phyloP scores from a whole-genome alignment of 2,113 vertebrate genomes.

The Pluvianellus socialis region DNA sequence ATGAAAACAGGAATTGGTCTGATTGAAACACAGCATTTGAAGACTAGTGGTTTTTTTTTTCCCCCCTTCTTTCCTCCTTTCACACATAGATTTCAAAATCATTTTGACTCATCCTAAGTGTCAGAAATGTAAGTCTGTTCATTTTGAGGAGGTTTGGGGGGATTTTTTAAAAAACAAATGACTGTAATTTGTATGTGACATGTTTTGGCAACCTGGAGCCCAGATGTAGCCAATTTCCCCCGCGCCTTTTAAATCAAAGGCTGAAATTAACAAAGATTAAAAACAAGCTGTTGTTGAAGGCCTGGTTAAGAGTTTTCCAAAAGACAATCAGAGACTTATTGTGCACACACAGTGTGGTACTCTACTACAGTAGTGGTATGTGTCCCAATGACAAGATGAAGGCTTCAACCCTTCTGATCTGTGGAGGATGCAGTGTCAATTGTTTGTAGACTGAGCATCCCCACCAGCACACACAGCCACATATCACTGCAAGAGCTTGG shows the following conservation, averaged over 20 bases:
- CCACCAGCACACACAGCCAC: not conserved
- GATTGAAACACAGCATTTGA: not conserved
- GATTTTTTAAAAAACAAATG: not conserved
- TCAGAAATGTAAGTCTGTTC: not conserved
- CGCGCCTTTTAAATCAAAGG: not conserved
- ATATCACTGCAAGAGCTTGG: not conserved
- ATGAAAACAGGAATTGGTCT: not conserved
- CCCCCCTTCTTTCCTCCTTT: not conserved
- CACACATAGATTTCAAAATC: not conserved
- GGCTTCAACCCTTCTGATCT: not conserved
- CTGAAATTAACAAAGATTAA: not conserved
- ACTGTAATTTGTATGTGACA: not conserved
- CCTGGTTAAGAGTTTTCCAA: not conserved
- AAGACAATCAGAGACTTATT: not conserved
- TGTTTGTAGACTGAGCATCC: not conserved
- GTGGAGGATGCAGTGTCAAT: not conserved
- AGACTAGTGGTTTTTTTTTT: not conserved
- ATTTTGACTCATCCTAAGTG: not conserved
- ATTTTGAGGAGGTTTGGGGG: not conserved
- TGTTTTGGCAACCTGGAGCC: not conserved
- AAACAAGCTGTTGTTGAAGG: not conserved
- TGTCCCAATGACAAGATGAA: not conserved
- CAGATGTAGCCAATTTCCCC: not conserved
- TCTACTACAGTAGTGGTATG: too few relatives aligned
- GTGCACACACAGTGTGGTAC: not conserved